Base-by-base conservation (phyloP, 2,113 vertebrate species). In the Chrysemys picta region DNA sequence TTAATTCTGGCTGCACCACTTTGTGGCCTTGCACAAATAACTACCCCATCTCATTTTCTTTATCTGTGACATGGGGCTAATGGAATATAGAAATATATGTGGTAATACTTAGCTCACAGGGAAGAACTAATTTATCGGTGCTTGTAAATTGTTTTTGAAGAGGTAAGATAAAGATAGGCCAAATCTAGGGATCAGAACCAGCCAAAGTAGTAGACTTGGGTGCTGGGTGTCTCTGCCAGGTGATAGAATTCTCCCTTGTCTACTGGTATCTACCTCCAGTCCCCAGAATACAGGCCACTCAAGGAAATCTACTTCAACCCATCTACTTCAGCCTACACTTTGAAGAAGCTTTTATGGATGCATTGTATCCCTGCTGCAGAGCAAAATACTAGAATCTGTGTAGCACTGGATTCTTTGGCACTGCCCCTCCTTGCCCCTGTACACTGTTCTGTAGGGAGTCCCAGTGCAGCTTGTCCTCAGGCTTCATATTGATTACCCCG, bases 1-100 rank as follows among this genome's bases (percentile, higher is more conserved):
- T 24, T 84, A 79, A 92, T 95, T 31, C 75, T 85, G 79, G 57
- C 45, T 14, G 0, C 92, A 45, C 65, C 65, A 38, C n/a, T 38
- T 22, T 38, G 17, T 69, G 65, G 16, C 45, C 21, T 94, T 92
- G 57, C 9, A 94, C 53, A 56, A 85, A 0, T 78, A 89, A 38
- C 49, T 89, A 6, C 88, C 90, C 89, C 45, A 45, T 88, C 38
- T 92, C 22, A 75, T 90, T 94, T 92, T 79, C n/a, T 95, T 57
- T 27, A 4, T 88, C 94, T 94, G 91, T 92, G 76, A 76, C 72
- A 56, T 88, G 85, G 35, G 56, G 49, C 56, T 87, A 78, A 53
- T 80, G 35, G 45, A n/a, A 21, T 42, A 12, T 90, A 16, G 81
- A 85, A 84, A 79, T 87, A n/a, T 1, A 21, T 45, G 38, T 54